Conservation (phyloP, 2,888 invertebrate species). For the Nomada flava region DNA sequence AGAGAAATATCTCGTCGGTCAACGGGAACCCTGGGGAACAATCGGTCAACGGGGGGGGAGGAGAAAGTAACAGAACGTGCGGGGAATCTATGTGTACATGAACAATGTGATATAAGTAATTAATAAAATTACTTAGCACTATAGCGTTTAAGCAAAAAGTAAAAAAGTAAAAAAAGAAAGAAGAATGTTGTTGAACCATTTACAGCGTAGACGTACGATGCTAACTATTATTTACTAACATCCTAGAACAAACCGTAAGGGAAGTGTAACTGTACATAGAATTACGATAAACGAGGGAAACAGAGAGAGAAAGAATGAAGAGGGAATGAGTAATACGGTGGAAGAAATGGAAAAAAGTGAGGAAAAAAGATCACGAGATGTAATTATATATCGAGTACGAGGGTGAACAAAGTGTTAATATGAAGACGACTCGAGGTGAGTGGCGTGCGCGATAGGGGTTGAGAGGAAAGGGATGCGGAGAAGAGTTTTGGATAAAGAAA, state of each 20-base stretch:
- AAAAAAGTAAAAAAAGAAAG: slow-evolving; percentile 38
- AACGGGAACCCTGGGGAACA: slow-evolving; percentile 6
- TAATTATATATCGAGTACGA: slow-evolving; percentile 8
- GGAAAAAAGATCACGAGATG: slow-evolving; percentile 4
- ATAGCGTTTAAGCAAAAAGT: slow-evolving; percentile 75
- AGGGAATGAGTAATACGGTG: slow-evolving; percentile 30
- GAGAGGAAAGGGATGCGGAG: background rate
- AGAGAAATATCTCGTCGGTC: slow-evolving; percentile 24
- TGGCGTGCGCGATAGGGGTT: background rate
- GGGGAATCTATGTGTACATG: slow-evolving; percentile 75
- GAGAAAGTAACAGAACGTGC: slow-evolving; percentile 51
- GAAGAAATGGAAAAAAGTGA: background rate
- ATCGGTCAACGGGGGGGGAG: slow-evolving; percentile 22
- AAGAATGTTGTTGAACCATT: slow-evolving; percentile 73
- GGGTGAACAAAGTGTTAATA: background rate
- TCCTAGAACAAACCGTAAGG: slow-evolving; percentile 56
- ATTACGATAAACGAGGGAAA: slow-evolving; percentile 46
- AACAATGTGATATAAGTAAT: slow-evolving; percentile 84
- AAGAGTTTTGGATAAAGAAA: slow-evolving; percentile 9
- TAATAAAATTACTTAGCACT: slow-evolving; percentile 82
- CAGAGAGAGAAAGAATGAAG: slow-evolving; percentile 28
- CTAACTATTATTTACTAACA: slow-evolving; percentile 80
- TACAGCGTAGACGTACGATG: slow-evolving; percentile 80
- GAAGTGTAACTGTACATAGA: slow-evolving; percentile 72
- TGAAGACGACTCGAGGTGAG: background rate